Base-by-base conservation (phyloP, 1,140 invertebrate genomes). In the Vanessa atalanta region DNA sequence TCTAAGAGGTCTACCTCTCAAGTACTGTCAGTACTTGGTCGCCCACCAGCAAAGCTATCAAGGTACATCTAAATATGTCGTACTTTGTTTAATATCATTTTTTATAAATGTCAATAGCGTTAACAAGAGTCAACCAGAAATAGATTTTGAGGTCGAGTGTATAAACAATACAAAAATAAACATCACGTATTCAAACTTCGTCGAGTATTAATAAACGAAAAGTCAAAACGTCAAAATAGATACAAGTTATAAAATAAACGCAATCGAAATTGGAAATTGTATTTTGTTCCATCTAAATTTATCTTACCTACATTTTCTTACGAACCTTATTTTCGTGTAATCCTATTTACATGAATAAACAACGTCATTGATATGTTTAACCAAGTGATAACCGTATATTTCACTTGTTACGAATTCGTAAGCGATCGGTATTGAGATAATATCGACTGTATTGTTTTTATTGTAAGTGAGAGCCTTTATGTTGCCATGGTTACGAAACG, bases 331-430 rank as follows among this genome's bases (percentile, higher is more conserved):
- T 53, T 67, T 13, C 48, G 7, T 23, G 51, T 53, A 55, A 47
- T 43, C 16, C 55, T 57, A 68, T 68, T 55, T 55, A 68, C 50
- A 68, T 68, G 53, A 16, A n/a, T 68, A 53, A 53, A 55, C 51
- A 68, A 68, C 55, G 26, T 57, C 43, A 47, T 68, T 31, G 66
- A 67, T 60, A 60, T 67, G 50, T 67, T 53, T 66, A 53, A 61
- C 48, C 26, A 55, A 15, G 7, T 31, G 43, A 68, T 23, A 68
- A 55, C 31, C 31, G 31, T 57, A 53, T 68, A 47, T 55, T 61
- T 55, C 26, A 68, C 65, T 67, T 55, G 50, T 55, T 67, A 16
- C 23, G 57, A 37, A 26, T 31, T 37, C 26, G 14, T 61, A 37
- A 31, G 55, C 23, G n/a, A 23, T 61, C 8, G 12, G 23, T 61